Conservation (phyloP, 1,140 invertebrate genomes). For the Apis laboriosa region DNA sequence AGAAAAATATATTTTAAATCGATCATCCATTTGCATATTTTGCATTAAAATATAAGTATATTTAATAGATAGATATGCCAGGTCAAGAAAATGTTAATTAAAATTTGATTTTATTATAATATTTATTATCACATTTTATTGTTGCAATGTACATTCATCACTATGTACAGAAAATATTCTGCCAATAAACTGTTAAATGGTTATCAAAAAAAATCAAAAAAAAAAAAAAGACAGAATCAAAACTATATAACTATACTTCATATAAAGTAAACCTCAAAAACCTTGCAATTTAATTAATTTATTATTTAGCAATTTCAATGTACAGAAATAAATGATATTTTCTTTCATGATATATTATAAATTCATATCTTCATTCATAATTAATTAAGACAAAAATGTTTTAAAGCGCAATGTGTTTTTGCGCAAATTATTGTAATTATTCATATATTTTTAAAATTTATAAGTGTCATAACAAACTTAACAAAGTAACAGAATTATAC, state of each 20-base stretch:
- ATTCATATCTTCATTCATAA: not conserved
- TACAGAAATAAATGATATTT: constrained; percentile 22
- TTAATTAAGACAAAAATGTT: not conserved
- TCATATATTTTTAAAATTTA: not conserved
- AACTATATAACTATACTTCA: constrained; percentile 11
- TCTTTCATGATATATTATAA: not conserved
- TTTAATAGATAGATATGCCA: not conserved
- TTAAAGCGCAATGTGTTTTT: not conserved
- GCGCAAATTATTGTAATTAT: not conserved
- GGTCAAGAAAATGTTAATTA: constrained; percentile 63
- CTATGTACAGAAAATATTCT: constrained; percentile 74
- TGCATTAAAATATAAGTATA: not conserved
- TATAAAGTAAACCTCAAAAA: too few relatives aligned
- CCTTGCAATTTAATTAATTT: not conserved
- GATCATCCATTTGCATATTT: not conserved
- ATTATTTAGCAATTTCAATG: not conserved
- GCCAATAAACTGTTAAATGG: constrained; percentile 76
- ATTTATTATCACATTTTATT: constrained; percentile 62
- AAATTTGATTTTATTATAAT: constrained; percentile 66
- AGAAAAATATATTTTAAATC: constrained; percentile 4
- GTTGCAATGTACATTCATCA: constrained; percentile 67
- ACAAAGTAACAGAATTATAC: not conserved
- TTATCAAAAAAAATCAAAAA: constrained; percentile 61
- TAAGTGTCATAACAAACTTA: not conserved
- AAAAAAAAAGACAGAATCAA: not conserved